Conservation (phyloP, 2,797 vertebrate species). For the Acrossocheilus wenchowensis region DNA sequence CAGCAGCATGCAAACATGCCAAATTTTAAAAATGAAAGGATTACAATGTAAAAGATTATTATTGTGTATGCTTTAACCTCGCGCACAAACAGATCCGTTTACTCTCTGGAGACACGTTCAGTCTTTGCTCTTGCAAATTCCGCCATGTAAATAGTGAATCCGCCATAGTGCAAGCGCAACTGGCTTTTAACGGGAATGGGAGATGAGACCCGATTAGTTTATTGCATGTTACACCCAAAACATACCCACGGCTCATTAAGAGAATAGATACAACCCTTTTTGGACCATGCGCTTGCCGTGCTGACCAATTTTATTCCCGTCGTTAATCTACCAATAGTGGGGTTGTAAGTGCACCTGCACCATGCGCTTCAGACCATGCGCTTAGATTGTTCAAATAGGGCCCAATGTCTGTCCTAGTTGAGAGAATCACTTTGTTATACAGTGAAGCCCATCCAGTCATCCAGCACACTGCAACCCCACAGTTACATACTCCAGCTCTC, state of each 20-base stretch:
- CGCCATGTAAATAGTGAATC: not conserved
- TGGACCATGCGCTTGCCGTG: not conserved
- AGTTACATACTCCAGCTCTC: constrained; percentile 35
- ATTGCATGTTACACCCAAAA: not conserved
- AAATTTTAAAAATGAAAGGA: not conserved
- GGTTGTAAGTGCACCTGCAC: not conserved
- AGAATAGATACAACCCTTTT: not conserved
- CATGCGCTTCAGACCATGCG: not conserved
- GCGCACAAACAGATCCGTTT: too few relatives aligned
- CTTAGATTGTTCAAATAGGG: too few relatives aligned
- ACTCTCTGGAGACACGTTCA: not conserved
- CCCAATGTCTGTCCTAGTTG: not conserved
- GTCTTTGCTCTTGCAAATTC: not conserved
- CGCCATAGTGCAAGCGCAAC: not conserved
- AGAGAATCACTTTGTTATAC: constrained; percentile 39
- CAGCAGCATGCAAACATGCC: too few relatives aligned
- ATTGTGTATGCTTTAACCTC: not conserved
- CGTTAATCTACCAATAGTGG: not conserved
- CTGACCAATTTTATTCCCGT: not conserved
- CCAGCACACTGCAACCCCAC: constrained; percentile 6
- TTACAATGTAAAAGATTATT: not conserved
- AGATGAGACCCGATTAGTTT: not conserved
- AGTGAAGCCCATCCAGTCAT: constrained; percentile 27
- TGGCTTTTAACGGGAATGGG: not conserved
- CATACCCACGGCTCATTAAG: not conserved